Conservation (phyloP, 2,797 vertebrate species). For the Myotis findleyi region DNA sequence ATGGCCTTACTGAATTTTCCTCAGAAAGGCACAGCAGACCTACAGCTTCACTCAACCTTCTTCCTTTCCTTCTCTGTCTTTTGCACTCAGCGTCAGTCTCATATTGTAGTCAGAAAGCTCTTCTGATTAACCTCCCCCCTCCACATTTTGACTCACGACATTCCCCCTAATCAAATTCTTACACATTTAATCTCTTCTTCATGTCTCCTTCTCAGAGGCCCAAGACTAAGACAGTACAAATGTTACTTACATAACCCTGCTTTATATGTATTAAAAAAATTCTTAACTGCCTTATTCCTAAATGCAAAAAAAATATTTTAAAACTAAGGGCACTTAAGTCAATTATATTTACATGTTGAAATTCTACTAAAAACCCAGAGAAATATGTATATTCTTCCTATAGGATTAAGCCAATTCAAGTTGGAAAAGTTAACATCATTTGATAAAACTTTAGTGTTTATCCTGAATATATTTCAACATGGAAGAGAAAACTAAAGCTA, state of each 20-base stretch:
- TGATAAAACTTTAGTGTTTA: background rate
- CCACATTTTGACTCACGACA: background rate
- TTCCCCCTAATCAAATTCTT: background rate
- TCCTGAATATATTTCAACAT: background rate
- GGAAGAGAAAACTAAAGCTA: background rate
- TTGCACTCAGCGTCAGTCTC: background rate
- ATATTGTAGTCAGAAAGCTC: background rate
- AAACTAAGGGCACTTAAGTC: background rate
- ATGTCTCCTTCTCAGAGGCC: background rate
- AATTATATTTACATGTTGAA: background rate
- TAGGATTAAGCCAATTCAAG: background rate
- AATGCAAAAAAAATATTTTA: background rate
- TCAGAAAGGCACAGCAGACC: background rate
- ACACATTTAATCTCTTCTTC: background rate
- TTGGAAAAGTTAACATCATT: background rate
- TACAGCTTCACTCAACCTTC: background rate
- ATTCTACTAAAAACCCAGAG: background rate
- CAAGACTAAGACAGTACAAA: background rate
- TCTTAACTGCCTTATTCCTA: background rate
- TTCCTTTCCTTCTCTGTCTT: background rate
- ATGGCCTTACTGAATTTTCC: background rate
- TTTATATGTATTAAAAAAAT: background rate
- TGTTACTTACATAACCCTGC: background rate
- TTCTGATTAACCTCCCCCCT: background rate
- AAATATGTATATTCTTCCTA: background rate